phyloP scores from a whole-genome alignment of 1,140 invertebrate species.

The Eupeodes corollae region DNA sequence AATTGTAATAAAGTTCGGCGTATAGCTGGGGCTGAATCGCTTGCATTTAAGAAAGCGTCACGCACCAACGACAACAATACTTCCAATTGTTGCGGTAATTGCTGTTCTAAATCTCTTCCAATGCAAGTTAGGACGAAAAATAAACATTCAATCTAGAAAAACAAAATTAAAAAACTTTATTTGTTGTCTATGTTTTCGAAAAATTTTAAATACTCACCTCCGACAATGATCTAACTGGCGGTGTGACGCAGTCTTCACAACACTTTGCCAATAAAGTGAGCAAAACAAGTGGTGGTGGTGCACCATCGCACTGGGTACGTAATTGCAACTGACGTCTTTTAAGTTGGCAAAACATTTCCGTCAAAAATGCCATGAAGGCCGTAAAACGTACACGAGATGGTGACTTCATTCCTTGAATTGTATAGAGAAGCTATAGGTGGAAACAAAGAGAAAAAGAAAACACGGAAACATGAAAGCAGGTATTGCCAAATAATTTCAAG shows the following conservation, averaged over 20 bases:
- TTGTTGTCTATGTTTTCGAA: neutral
- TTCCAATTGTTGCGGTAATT: slow-evolving; percentile 65
- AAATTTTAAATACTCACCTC: slow-evolving; percentile 45
- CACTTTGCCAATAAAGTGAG: slow-evolving; percentile 71
- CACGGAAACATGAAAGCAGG: too few relatives aligned
- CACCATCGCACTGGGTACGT: slow-evolving; percentile 51
- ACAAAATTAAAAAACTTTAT: neutral
- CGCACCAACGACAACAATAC: slow-evolving; percentile 63
- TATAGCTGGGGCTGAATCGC: slow-evolving; percentile 50
- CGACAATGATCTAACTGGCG: slow-evolving; percentile 62
- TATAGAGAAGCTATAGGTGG: slow-evolving; percentile 24
- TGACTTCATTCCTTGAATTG: slow-evolving; percentile 34
- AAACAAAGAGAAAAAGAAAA: neutral
- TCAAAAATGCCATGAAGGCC: slow-evolving; percentile 76
- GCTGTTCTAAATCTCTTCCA: slow-evolving; percentile 71
- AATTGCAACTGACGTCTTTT: slow-evolving; percentile 62
- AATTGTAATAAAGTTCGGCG: slow-evolving; percentile 74
- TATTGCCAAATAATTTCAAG: too few relatives aligned
- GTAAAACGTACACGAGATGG: slow-evolving; percentile 52
- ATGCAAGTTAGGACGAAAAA: slow-evolving; percentile 78
- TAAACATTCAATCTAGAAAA: slow-evolving; percentile 64
- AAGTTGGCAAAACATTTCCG: slow-evolving; percentile 78
- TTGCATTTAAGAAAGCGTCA: slow-evolving; percentile 68
- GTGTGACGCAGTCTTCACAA: slow-evolving; percentile 68
- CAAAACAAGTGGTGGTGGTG: slow-evolving; percentile 59